A percentile compares a stretch with the other conserved stretches of the same genome.
phyloP scores from a whole-genome alignment of 2,113 vertebrate species.

The Siphamia tubifer region DNA sequence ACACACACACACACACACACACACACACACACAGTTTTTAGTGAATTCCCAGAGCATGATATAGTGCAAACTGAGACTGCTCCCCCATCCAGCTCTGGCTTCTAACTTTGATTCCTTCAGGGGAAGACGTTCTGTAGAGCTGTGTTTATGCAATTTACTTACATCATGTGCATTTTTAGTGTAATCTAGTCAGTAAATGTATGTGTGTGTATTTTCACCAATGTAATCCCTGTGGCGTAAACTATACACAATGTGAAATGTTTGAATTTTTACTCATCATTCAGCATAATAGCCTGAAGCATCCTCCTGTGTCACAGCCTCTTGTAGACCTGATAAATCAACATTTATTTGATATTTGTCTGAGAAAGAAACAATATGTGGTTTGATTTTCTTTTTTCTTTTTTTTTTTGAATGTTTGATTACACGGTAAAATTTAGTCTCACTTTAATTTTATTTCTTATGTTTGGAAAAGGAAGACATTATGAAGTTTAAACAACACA shows the following conservation, averaged over 20 bases:
- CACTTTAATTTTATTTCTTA: conserved; percentile 27
- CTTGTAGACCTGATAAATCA: conserved; percentile 12
- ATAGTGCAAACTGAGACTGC: not conserved
- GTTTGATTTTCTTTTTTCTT: not conserved
- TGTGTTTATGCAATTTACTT: not conserved
- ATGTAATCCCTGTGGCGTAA: conserved; percentile 6
- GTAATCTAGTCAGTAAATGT: not conserved
- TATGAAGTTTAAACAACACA: not conserved
- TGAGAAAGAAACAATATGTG: not conserved
- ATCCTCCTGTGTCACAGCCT: conserved; percentile 2
- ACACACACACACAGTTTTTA: not conserved
- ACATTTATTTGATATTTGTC: not conserved
- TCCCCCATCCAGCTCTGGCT: not conserved
- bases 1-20: not conserved
- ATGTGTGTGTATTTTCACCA: not conserved
- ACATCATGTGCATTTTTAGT: conserved; percentile 3
- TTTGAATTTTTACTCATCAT: conserved; percentile 23
- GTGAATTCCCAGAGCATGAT: not conserved
- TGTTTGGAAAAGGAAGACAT: conserved; percentile 9
- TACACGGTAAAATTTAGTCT: conserved; percentile 1
- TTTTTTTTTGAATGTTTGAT: not conserved
- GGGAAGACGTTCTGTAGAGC: not conserved
- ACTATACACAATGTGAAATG: conserved; percentile 12
- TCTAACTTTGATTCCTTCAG: not conserved
- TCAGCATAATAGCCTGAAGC: conserved; percentile 15